These are phyloP conservation scores for Trachelus tabidus DNA, from an alignment of 2,888 invertebrate species.

Conservation along the genomic window DNA sequence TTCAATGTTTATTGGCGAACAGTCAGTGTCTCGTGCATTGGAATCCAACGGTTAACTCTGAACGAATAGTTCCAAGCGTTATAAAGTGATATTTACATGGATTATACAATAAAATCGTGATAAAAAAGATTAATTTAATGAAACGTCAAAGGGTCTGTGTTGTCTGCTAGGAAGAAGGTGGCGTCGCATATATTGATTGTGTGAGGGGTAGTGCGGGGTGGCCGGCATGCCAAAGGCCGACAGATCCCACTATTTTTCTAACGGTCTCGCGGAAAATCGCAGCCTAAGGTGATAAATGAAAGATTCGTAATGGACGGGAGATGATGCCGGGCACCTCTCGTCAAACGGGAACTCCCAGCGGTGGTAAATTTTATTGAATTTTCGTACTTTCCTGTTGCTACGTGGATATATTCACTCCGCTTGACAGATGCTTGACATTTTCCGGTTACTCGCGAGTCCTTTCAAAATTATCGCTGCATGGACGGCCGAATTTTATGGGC, in stretches of 20 bases:
- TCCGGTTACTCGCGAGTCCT: slow-evolving; percentile 6
- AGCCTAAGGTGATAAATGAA: slow-evolving; percentile 24
- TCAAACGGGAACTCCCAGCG: slow-evolving; percentile 56
- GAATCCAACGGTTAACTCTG: background rate
- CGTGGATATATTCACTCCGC: background rate
- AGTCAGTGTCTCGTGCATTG: background rate
- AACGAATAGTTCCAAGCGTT: background rate
- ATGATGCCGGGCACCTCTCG: slow-evolving; percentile 62
- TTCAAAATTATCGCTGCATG: background rate
- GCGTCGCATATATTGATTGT: slow-evolving; percentile 30
- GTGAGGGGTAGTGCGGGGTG: slow-evolving; percentile 39
- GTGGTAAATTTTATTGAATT: slow-evolving; percentile 46
- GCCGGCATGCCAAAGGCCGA: slow-evolving; percentile 56
- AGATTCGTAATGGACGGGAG: slow-evolving; percentile 53
- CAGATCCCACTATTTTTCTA: slow-evolving; percentile 57
- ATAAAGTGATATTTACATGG: background rate
- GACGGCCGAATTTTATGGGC: background rate
- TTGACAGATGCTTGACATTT: slow-evolving; percentile 54
- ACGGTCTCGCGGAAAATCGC: slow-evolving; percentile 47
- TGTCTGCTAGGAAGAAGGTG: slow-evolving; percentile 37
- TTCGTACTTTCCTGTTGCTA: background rate
- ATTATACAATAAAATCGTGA: background rate
- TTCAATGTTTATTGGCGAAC: background rate
- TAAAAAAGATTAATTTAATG: background rate
- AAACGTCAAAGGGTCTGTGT: background rate